Evolutionary conservation across 2,888 invertebrate genomes (phyloP), one percentile per base, ranked within the genome.

Genomic region (Drosophila subsilvestris): DNA sequence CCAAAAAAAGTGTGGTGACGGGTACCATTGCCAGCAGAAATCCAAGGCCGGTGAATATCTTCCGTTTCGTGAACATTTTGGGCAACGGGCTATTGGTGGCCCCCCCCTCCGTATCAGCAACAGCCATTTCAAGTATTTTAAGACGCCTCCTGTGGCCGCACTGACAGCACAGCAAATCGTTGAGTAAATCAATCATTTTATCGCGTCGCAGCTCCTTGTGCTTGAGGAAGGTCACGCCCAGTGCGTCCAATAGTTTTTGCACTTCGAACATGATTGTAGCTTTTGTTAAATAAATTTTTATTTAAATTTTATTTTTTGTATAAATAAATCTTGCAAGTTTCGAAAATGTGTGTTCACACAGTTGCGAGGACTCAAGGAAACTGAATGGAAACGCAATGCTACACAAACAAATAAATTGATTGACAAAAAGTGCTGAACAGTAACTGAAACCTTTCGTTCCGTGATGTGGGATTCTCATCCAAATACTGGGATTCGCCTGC

Each of bases 91-190:
- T n/a, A 22, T 22, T 20, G 22, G 3, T 22, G 0, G 3, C 22
- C 22, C 4, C 0, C 22, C 22, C 22, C 22, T 22, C 22, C 22
- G n/a, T n/a, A n/a, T n/a, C n/a, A n/a, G n/a, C n/a, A n/a, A n/a
- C n/a, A n/a, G n/a, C n/a, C n/a, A n/a, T n/a, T n/a, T n/a, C n/a
- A n/a, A n/a, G n/a, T n/a, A n/a, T n/a, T n/a, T n/a, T n/a, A n/a
- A n/a, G n/a, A n/a, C n/a, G n/a, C n/a, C n/a, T 22, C 22, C 4
- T 22, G 59, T 90, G 89, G 0, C 75, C 75, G 50, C 88, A 89
- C 0, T 81, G 61, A 22, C 90, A 90, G 54, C 79, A 78, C 0
- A 59, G 75, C 1, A 83, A 57, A 48, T 63, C 57, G 14, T 72
- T 70, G 0, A 80, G 25, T 0, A 75, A 47, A 0, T 72, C 44